Evolutionary conservation across 2,888 invertebrate species (phyloP).

Genomic region (Euproctis similis): DNA sequence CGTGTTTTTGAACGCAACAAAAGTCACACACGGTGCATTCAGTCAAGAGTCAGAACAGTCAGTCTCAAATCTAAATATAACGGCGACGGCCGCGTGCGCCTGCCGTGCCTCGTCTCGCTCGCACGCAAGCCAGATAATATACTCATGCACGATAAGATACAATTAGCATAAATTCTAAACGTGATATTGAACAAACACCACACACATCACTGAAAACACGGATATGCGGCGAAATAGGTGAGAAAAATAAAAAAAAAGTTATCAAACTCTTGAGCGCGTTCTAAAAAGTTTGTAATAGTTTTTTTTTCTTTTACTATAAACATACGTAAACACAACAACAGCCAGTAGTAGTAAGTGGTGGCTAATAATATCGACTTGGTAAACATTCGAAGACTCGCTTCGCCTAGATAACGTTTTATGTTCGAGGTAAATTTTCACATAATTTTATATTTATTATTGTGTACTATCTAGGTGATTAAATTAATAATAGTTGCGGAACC

Average conservation of each 20-base stretch:
- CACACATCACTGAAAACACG: conserved; percentile 33
- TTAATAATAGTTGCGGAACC: conserved; percentile 26
- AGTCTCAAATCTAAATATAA: conserved; percentile 64
- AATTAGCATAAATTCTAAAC: conserved; percentile 33
- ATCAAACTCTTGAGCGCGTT: conserved; percentile 30
- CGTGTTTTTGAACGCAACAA: conserved; percentile 46
- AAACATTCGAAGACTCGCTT: conserved; percentile 46
- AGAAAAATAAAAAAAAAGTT: conserved; percentile 50
- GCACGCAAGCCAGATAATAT: conserved; percentile 50
- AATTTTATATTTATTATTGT: conserved; percentile 24
- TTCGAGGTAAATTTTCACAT: conserved; percentile 25
- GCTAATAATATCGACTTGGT: conserved; percentile 48
- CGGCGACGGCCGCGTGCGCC: conserved; percentile 51
- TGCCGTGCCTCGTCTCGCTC: conserved; percentile 47
- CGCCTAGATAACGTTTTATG: conserved; percentile 37
- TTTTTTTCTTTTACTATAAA: too few species aligned
- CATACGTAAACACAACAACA: conserved; percentile 34
- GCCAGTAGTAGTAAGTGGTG: too few species aligned
- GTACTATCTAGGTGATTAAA: conserved; percentile 35
- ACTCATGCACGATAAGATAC: conserved; percentile 61
- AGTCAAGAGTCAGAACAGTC: too few species aligned
- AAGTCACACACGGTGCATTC: conserved; percentile 54
- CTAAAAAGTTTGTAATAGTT: conserved; percentile 34
- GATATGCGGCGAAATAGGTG: conserved; percentile 65
- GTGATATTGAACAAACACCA: conserved; percentile 35